Base-by-base conservation (phyloP, 2,888 invertebrate genomes). In the Drosophila pullipes region DNA sequence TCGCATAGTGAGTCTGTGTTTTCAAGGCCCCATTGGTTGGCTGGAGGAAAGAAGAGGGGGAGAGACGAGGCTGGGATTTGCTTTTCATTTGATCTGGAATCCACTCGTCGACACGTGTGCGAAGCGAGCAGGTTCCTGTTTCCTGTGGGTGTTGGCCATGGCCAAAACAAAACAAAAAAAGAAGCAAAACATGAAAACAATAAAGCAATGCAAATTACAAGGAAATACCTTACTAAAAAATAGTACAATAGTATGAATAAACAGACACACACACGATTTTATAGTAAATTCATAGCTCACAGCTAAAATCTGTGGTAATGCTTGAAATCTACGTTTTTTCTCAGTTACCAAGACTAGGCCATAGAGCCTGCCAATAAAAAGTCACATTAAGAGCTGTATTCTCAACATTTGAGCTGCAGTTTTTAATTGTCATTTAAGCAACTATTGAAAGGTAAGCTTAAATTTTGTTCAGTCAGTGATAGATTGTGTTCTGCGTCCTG, bases 121-220 rank as follows among this genome's bases (percentile, higher is more conserved):
- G 31, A 28, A 5, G 52, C 72, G 59, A 35, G 25, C 69, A 44
- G 59, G 44, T 71, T 71, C 44, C 53, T 53, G 72, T 60, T 69
- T 69, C 69, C 69, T 52, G 52, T 53, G 60, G 13, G 44, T 55
- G 49, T 30, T 71, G 41, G 71, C 58, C 49, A 69, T 58, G 49
- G 33, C 13, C 47, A 25, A 25, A 47, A 9, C 25, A 47, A 10
- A 9, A 60, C 25, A 39, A 10, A 7, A 50, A 53, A 31, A 30
- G 47, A 41, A 47, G 13, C 18, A 30, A 28, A 53, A 75, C 41
- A 39, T 28, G 55, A 71, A 72, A 33, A 69, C 87, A 74, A 74
- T 59, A 75, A 76, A 57, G 69, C 74, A 70, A 44, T 74, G 74
- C 64, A 89, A 83, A 86, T 89, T 83, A 86, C 84, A 81, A 77